phyloP scores from a whole-genome alignment of 2,113 vertebrate genomes.

The Leucosticte australis region DNA sequence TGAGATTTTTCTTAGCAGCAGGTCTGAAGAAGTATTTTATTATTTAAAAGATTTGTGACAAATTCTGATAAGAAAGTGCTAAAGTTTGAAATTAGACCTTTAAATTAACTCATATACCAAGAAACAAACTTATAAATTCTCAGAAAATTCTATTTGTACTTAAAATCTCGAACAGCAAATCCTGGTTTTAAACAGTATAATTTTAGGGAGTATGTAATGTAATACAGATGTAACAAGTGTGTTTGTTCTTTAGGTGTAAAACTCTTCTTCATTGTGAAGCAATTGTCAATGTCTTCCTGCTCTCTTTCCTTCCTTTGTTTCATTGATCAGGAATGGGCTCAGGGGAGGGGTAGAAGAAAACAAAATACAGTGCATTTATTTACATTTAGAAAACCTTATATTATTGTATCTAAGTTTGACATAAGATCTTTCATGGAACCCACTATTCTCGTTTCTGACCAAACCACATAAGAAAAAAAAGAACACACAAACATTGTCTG shows the following conservation, averaged over 20 bases:
- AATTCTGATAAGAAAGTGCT: neutral
- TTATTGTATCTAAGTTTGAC: neutral
- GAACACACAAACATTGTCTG: neutral
- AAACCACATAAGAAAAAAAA: neutral
- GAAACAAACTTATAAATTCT: neutral
- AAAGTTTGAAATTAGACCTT: neutral
- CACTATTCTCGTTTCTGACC: neutral
- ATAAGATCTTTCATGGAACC: neutral
- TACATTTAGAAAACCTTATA: neutral
- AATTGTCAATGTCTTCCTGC: neutral
- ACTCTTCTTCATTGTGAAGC: neutral
- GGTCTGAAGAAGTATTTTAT: neutral
- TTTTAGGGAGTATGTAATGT: neutral
- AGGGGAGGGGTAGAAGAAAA: neutral
- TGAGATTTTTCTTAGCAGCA: neutral
- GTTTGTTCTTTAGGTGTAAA: neutral
- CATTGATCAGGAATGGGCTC: neutral
- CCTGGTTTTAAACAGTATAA: neutral
- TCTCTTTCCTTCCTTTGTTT: neutral
- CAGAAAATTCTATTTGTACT: neutral
- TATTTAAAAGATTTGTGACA: neutral
- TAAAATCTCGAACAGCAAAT: neutral
- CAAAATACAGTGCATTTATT: accelerated
- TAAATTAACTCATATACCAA: neutral
- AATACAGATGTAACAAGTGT: neutral